phyloP scores from a whole-genome alignment of 2,797 vertebrate species.

The Hydrophis major region DNA sequence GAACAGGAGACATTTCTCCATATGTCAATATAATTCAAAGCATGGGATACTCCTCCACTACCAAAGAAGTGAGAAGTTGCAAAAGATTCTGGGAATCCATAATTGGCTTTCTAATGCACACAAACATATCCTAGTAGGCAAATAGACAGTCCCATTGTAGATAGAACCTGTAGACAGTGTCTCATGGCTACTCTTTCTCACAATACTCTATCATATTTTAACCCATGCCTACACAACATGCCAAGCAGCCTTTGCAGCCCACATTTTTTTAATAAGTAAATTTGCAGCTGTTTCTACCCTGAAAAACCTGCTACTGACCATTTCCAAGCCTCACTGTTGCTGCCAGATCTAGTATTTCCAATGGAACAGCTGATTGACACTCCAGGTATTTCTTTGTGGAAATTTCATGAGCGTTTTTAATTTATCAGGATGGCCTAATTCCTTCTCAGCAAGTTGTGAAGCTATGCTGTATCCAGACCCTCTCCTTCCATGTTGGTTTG shows the following conservation, averaged over 20 bases:
- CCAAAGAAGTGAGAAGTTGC: not conserved
- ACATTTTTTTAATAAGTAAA: not conserved
- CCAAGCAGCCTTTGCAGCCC: not conserved
- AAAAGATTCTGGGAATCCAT: not conserved
- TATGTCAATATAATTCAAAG: not conserved
- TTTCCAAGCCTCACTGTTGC: not conserved
- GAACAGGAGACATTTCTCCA: not conserved
- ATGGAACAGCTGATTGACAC: not conserved
- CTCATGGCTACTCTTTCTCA: not conserved
- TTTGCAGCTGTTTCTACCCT: not conserved
- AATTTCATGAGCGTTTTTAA: not conserved
- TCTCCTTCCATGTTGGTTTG: not conserved
- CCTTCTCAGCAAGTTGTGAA: not conserved
- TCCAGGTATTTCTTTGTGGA: not conserved
- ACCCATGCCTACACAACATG: not conserved
- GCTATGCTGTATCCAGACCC: not conserved
- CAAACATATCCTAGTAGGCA: not conserved
- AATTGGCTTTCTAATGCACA: not conserved
- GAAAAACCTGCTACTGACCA: not conserved
- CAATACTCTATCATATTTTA: not conserved
- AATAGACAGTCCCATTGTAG: not conserved
- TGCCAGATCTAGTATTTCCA: not conserved
- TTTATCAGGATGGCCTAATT: not conserved
- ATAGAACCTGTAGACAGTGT: not conserved
- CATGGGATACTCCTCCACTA: not conserved